A percentile compares a stretch with the other conserved stretches of the same genome.
These are phyloP conservation scores for Rhopalosiphum nymphaeae DNA, from an alignment of 2,888 invertebrate species.

Conservation along the genomic window DNA sequence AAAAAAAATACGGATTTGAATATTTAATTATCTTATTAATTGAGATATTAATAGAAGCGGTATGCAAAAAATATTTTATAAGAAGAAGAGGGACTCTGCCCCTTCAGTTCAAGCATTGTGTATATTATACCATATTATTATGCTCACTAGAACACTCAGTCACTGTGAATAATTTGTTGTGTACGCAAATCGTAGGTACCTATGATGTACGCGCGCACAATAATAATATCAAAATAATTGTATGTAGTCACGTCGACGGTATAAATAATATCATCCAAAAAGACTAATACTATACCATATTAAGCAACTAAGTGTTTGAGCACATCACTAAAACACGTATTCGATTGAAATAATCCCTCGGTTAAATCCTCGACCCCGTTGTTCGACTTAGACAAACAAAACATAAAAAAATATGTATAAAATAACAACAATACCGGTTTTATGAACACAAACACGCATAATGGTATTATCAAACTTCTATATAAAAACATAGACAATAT, in stretches of 20 bases:
- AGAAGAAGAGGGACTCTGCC: too few species aligned
- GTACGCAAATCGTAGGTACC: too few species aligned
- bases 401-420: not conserved
- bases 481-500: not conserved
- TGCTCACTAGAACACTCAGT: not conserved
- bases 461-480: not conserved
- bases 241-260: not conserved
- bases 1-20: too few species aligned
- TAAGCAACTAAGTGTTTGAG: not conserved
- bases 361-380: not conserved
- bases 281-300: not conserved
- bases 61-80: too few species aligned
- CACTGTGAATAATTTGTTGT: not conserved
- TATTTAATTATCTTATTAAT: too few species aligned
- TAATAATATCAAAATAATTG: not conserved
- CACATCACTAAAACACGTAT: not conserved
- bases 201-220: not conserved
- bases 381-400: not conserved
- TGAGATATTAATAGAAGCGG: too few species aligned
- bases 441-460: not conserved
- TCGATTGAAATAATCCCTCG: constrained; percentile 31
- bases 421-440: not conserved
- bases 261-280: constrained; percentile 10
- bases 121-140: not conserved
- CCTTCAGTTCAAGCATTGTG: too few species aligned